phyloP scores from a whole-genome alignment of 2,113 vertebrate species.

The Acrocephalus kingi region DNA sequence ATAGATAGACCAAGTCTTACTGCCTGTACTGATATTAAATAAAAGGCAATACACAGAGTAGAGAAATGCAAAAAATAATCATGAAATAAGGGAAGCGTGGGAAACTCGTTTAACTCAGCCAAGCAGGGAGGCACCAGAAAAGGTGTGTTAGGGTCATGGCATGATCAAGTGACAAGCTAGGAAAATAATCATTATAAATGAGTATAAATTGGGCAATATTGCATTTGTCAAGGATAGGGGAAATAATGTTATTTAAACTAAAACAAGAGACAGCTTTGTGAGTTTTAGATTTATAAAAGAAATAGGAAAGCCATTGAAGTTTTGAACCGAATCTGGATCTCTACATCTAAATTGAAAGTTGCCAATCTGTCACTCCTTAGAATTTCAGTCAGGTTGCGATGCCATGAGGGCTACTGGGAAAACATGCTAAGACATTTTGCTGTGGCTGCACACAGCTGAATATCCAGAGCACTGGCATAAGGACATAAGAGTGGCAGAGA shows the following conservation, averaged over 20 bases:
- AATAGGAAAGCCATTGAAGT: background rate
- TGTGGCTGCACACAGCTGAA: background rate
- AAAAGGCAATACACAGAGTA: background rate
- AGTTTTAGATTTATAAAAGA: background rate
- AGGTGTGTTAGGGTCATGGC: background rate
- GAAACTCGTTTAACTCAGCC: background rate
- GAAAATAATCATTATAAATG: background rate
- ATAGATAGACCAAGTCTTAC: background rate
- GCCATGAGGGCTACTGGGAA: background rate
- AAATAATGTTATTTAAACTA: background rate
- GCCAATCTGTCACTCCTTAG: background rate
- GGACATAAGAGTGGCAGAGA: background rate
- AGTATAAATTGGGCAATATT: background rate
- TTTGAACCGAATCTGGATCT: background rate
- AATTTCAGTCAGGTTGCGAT: background rate
- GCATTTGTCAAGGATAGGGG: background rate
- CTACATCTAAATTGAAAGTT: background rate
- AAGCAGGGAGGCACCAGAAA: background rate
- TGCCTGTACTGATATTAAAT: background rate
- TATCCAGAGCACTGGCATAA: background rate
- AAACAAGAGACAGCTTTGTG: background rate
- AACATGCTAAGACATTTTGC: background rate
- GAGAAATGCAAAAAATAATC: background rate
- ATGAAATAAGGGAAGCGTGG: rapidly evolving
- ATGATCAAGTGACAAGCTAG: background rate